Conservation (phyloP, 2,888 invertebrate species). For the Eubasilissa splendida region DNA sequence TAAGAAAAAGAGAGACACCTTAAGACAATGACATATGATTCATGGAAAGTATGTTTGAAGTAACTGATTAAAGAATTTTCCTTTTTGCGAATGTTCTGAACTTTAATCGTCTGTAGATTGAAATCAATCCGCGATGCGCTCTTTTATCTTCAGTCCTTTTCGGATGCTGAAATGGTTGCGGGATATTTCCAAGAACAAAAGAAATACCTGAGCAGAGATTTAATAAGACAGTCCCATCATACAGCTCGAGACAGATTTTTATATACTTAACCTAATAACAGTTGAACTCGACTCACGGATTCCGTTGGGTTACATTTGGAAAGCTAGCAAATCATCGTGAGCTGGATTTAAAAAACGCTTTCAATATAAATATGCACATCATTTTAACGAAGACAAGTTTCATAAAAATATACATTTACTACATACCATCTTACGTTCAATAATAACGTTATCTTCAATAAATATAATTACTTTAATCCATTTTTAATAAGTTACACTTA, state of each 20-base stretch:
- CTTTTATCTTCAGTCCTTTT: no score
- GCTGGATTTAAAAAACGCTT: not conserved
- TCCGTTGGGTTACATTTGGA: constrained; percentile 19
- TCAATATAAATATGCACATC: not conserved
- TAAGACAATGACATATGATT: no score
- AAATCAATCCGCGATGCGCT: no score
- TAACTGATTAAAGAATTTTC: no score
- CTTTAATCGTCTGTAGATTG: no score
- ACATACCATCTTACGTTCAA: not conserved
- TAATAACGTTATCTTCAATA: not conserved
- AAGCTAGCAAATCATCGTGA: constrained; percentile 1
- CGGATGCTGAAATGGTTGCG: no score
- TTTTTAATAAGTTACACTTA: not conserved
- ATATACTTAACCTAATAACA: constrained; percentile 24
- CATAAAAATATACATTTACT: not conserved
- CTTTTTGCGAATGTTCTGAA: no score
- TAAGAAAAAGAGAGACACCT: no score
- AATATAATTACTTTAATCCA: not conserved
- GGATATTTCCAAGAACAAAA: constrained; percentile 25
- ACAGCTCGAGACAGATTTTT: constrained; percentile 13
- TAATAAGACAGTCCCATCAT: constrained; percentile 27
- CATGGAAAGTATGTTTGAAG: no score
- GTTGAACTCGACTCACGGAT: constrained; percentile 22
- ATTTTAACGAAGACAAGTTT: not conserved
- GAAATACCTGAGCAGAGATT: constrained; percentile 27